Evolutionary conservation across 1,140 invertebrate genomes (phyloP).

Genomic region (Metaphire vulgaris): DNA sequence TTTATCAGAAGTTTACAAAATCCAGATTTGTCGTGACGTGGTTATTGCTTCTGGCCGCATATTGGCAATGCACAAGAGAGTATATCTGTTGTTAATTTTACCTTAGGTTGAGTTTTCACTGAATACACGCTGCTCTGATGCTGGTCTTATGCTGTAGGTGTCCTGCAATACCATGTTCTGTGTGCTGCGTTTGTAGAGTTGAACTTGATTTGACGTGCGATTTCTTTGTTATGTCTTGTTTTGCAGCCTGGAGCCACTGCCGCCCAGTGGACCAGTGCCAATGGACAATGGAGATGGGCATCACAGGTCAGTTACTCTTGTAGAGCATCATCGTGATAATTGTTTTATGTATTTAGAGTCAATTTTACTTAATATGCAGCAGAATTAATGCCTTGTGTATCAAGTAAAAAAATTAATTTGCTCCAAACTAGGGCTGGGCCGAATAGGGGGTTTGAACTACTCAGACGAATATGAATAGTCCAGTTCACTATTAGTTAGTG

Average conservation of each 20-base stretch:
- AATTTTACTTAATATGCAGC: too few species aligned
- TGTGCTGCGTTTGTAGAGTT: background rate
- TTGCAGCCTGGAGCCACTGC: background rate
- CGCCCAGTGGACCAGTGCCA: background rate
- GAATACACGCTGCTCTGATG: background rate
- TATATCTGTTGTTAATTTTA: background rate
- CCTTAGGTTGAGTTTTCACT: background rate
- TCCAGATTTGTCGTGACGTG: too few species aligned
- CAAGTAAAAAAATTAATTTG: background rate
- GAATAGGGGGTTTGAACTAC: background rate
- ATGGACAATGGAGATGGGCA: background rate
- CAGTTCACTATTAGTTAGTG: background rate
- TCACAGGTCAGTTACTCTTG: background rate
- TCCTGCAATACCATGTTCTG: too few species aligned
- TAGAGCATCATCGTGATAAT: too few species aligned
- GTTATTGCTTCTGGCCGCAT: too few species aligned
- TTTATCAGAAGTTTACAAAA: too few species aligned
- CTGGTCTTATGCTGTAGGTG: too few species aligned
- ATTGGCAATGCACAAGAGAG: background rate
- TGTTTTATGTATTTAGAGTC: too few species aligned
- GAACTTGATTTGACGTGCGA: background rate
- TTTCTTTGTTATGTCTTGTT: too few species aligned
- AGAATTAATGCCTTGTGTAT: background rate
- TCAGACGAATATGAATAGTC: background rate
- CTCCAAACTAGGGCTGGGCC: background rate